Percentiles rank a stretch among this genome's conserved stretches.
Conservation (phyloP, 2,797 vertebrate genomes). For the Clarias laeviceps region DNA sequence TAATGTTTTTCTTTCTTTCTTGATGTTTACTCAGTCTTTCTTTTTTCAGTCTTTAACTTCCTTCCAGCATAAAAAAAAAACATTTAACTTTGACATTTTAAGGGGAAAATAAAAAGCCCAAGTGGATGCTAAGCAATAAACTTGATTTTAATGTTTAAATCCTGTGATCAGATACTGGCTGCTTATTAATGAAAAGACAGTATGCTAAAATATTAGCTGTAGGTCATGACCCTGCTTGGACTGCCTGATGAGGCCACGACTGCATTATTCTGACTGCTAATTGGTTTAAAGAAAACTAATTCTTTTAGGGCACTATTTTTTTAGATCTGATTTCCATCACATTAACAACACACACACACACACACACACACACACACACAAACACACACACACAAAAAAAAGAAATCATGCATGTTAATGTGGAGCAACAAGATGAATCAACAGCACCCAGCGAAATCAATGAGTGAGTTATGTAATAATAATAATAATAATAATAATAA, state of each 20-base stretch:
- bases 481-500: background rate
- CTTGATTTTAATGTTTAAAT: background rate
- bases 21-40: background rate
- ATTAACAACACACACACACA: background rate
- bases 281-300: background rate
- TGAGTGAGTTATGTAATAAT: background rate
- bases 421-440: too few species aligned
- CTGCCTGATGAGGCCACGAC: background rate
- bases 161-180: background rate
- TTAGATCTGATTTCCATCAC: background rate
- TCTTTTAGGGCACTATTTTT: background rate
- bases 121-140: background rate
- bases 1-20: background rate
- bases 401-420: background rate
- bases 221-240: background rate
- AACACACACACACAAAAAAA: background rate
- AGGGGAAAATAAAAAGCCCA: background rate
- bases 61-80: background rate
- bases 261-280: background rate
- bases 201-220: background rate
- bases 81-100: background rate
- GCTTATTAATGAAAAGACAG: background rate
- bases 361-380: background rate
- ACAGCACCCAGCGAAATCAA: background rate
- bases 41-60: background rate